These are phyloP conservation scores for Bombus consobrinus DNA, from an alignment of 1,140 invertebrate species.

Conservation along the genomic window DNA sequence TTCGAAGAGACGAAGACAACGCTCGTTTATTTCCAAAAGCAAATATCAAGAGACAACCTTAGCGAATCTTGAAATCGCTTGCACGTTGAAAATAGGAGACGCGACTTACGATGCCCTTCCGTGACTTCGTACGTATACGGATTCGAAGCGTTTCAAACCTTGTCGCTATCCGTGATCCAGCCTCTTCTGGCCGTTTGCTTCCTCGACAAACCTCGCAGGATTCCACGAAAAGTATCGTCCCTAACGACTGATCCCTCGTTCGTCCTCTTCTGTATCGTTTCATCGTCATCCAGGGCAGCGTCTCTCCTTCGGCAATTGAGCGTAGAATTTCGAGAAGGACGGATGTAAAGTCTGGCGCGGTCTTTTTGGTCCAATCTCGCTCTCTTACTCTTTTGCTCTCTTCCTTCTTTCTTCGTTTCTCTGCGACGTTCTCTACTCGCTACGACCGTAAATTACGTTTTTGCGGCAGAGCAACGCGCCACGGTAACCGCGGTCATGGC, in stretches of 20 bases:
- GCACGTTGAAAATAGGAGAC: too few species aligned
- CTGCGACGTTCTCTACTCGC: slow-evolving; percentile 15
- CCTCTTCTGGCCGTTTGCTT: not conserved
- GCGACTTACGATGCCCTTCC: too few species aligned
- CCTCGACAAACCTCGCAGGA: slow-evolving; percentile 3
- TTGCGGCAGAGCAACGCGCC: slow-evolving; percentile 58
- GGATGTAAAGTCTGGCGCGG: not conserved
- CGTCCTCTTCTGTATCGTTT: not conserved
- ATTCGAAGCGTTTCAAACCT: not conserved
- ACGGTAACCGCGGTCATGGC: slow-evolving; percentile 47
- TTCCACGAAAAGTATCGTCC: slow-evolving; percentile 29
- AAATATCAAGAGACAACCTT: too few species aligned
- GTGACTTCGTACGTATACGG: too few species aligned
- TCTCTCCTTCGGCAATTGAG: slow-evolving; percentile 2
- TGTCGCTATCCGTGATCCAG: not conserved
- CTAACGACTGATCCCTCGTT: slow-evolving; percentile 12
- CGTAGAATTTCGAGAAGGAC: slow-evolving; percentile 50
- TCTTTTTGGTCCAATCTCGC: not conserved
- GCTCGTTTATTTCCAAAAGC: too few species aligned
- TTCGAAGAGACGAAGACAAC: too few species aligned
- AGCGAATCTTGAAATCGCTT: too few species aligned
- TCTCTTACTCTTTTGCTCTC: not conserved
- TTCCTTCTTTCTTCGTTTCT: not conserved
- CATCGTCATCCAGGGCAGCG: not conserved
- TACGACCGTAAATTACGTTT: slow-evolving; percentile 78